Conservation (phyloP, 2,888 invertebrate species). For the Teinopalpus imperialis region DNA sequence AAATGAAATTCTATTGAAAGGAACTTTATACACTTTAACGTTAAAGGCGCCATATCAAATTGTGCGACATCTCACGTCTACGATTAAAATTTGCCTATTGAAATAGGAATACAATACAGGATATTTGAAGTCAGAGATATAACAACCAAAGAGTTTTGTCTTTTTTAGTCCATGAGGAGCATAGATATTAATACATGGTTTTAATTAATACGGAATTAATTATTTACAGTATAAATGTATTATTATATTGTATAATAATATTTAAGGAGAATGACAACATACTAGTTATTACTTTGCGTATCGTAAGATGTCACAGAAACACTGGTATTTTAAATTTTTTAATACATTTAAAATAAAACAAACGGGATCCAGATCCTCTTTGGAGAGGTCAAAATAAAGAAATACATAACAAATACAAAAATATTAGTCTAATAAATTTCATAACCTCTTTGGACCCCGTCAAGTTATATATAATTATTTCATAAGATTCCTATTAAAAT, state of each 20-base stretch:
- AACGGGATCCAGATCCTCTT: background rate
- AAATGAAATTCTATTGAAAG: constrained; percentile 22
- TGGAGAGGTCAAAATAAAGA: constrained; percentile 10
- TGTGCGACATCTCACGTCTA: constrained; percentile 6
- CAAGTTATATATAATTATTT: constrained; percentile 3
- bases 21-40: constrained; percentile 16
- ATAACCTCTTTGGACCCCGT: constrained; percentile 21
- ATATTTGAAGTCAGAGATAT: too few species aligned
- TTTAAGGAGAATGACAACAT: too few species aligned
- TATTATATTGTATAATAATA: too few species aligned
- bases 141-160: too few species aligned
- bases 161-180: too few species aligned
- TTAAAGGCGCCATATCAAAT: background rate
- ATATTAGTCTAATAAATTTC: background rate
- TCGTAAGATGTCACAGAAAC: constrained; percentile 6
- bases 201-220: too few species aligned
- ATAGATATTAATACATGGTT: too few species aligned
- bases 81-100: too few species aligned
- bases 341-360: background rate
- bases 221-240: too few species aligned
- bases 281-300: too few species aligned
- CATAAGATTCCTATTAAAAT: constrained; percentile 10
- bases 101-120: too few species aligned
- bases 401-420: background rate
- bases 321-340: background rate